Conservation (phyloP, 2,888 invertebrate species). For the Thereva nobilitata region DNA sequence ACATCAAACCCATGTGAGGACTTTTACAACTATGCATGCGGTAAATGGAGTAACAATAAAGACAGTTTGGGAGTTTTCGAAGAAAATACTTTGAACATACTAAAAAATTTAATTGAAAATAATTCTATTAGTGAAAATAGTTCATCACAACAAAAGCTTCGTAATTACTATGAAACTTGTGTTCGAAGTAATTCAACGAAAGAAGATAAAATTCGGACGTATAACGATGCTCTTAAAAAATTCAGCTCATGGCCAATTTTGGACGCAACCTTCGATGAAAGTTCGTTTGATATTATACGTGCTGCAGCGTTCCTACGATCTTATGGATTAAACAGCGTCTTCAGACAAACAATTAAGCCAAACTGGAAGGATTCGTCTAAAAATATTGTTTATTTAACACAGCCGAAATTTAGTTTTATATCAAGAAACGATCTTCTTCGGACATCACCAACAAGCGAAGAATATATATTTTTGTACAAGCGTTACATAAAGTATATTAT, state of each 20-base stretch:
- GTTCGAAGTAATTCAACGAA: conserved; percentile 6
- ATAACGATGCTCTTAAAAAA: background rate
- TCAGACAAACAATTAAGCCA: conserved; percentile 16
- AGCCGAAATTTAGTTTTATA: conserved; percentile 17
- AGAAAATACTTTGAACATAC: background rate
- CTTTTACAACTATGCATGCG: conserved; percentile 12
- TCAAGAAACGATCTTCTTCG: conserved; percentile 3
- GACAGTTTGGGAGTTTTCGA: conserved; percentile 6
- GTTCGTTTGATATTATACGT: conserved; percentile 9
- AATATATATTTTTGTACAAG: conserved; percentile 14
- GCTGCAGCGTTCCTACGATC: conserved; percentile 1
- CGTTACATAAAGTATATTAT: conserved; percentile 18
- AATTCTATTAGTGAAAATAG: background rate
- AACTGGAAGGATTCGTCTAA: conserved; percentile 24
- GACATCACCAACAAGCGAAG: background rate
- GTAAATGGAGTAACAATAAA: background rate
- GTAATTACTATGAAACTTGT: background rate
- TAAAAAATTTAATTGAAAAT: background rate
- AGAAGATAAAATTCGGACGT: conserved; percentile 12
- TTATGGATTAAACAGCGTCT: conserved; percentile 7
- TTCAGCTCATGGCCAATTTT: conserved; percentile 16
- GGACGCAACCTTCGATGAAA: background rate
- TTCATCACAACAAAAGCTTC: background rate
- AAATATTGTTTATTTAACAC: conserved; percentile 9
- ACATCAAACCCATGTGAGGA: background rate